phyloP scores from a whole-genome alignment of 1,140 invertebrate genomes.

The Asobara japonica region DNA sequence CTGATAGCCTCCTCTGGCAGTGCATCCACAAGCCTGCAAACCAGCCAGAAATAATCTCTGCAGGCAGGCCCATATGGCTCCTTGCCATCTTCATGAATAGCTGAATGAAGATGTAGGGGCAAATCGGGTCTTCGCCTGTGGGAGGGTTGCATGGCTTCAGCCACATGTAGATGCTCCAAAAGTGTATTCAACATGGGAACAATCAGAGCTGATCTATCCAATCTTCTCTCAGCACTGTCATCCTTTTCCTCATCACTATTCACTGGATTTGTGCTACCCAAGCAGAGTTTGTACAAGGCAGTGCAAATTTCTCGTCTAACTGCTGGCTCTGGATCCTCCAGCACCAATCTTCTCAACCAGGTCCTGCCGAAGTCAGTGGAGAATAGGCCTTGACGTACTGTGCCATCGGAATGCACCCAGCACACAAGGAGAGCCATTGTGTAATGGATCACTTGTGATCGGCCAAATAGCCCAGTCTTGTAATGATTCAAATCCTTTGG shows the following conservation, averaged over 20 bases:
- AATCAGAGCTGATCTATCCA: slow-evolving; percentile 70
- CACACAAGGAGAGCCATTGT: slow-evolving; percentile 84
- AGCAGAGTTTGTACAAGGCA: slow-evolving; percentile 85
- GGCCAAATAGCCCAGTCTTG: slow-evolving; percentile 87
- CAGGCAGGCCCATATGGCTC: slow-evolving; percentile 93
- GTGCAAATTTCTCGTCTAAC: slow-evolving; percentile 89
- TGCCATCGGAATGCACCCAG: slow-evolving; percentile 81
- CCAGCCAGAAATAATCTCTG: slow-evolving; percentile 92
- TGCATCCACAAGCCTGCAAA: slow-evolving; percentile 87
- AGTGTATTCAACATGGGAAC: slow-evolving; percentile 83
- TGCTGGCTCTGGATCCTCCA: slow-evolving; percentile 86
- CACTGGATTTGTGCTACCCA: slow-evolving; percentile 70
- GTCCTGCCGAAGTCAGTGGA: slow-evolving; percentile 69
- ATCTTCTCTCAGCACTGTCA: slow-evolving; percentile 64
- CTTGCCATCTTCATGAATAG: slow-evolving; percentile 80
- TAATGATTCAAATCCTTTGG: slow-evolving; percentile 82
- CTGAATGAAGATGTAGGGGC: slow-evolving; percentile 66
- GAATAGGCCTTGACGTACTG: slow-evolving; percentile 74
- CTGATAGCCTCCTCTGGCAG: slow-evolving; percentile 82
- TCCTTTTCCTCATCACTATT: slow-evolving; percentile 69
- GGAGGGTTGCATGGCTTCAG: slow-evolving; percentile 85
- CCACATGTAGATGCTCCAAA: slow-evolving; percentile 81
- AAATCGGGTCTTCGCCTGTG: slow-evolving; percentile 63
- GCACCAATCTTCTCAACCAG: slow-evolving; percentile 80
- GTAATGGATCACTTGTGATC: slow-evolving; percentile 85